Percentiles rank a stretch among this genome's conserved stretches.
These are phyloP conservation scores for Scaptomyza polygonia DNA, from an alignment of 2,888 invertebrate genomes.

Conservation along the genomic window DNA sequence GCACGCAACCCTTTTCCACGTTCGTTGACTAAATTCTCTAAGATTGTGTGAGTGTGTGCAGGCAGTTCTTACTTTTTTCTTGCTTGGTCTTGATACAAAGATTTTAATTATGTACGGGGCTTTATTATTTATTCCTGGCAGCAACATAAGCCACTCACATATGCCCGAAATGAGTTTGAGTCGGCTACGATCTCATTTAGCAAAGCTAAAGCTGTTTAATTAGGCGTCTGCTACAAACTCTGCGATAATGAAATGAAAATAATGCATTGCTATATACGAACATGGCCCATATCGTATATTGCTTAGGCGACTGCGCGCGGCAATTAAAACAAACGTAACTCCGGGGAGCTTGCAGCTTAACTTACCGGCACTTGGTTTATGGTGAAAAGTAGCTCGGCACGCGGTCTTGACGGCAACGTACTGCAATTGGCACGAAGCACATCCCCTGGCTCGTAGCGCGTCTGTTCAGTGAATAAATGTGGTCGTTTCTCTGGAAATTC, in stretches of 20 bases:
- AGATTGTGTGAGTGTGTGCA: neutral
- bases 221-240: constrained; percentile 36
- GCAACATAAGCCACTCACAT: constrained; percentile 32
- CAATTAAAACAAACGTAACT: neutral
- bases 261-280: neutral
- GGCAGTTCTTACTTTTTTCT: constrained; percentile 16
- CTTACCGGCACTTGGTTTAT: constrained; percentile 92
- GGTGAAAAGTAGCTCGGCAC: constrained; percentile 89
- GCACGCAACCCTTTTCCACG: constrained; percentile 60
- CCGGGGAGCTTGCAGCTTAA: constrained; percentile 47
- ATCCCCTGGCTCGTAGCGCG: constrained; percentile 91
- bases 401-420: constrained; percentile 89
- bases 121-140: constrained; percentile 64
- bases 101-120: constrained; percentile 67
- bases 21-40: constrained; percentile 61
- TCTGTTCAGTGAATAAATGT: constrained; percentile 89
- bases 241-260: constrained; percentile 27
- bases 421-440: constrained; percentile 91
- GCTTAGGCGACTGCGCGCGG: neutral
- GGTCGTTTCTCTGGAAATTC: constrained; percentile 89
- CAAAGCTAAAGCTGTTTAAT: constrained; percentile 63
- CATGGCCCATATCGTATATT: neutral
- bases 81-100: constrained; percentile 25
- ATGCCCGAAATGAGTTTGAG: constrained; percentile 43
- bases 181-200: constrained; percentile 59